Percentiles rank a stretch among this genome's conserved stretches.
phyloP scores from a whole-genome alignment of 1,140 invertebrate species.

The Heterodera schachtii region DNA sequence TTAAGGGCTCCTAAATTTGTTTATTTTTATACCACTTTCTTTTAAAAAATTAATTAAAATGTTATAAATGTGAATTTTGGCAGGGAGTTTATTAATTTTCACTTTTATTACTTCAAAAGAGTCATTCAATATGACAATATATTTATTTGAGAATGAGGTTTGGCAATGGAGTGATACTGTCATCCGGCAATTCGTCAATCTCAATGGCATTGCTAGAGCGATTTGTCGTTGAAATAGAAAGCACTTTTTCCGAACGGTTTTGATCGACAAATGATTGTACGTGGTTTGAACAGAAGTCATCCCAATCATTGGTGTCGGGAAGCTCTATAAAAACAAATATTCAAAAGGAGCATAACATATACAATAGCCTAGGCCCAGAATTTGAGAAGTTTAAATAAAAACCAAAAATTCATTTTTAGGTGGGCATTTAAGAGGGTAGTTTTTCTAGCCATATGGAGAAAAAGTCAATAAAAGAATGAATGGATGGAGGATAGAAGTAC shows the following conservation, averaged over 20 bases:
- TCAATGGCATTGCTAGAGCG: slow-evolving; percentile 36
- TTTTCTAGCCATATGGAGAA: too few species aligned
- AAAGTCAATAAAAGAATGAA: too few species aligned
- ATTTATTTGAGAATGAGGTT: slow-evolving; percentile 24
- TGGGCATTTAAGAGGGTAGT: too few species aligned
- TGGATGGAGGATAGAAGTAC: too few species aligned
- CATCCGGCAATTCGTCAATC: slow-evolving; percentile 34
- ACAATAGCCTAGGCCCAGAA: neutral
- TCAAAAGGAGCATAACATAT: too few species aligned
- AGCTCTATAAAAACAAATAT: slow-evolving; percentile 15
- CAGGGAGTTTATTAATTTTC: neutral
- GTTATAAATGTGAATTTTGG: too few species aligned
- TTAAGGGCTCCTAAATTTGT: too few species aligned
- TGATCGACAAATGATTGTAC: slow-evolving; percentile 38
- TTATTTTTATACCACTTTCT: too few species aligned
- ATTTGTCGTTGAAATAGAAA: slow-evolving; percentile 33
- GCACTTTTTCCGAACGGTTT: slow-evolving; percentile 40
- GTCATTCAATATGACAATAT: neutral
- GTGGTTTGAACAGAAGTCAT: slow-evolving; percentile 27
- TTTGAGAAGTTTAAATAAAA: neutral
- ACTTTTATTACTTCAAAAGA: neutral
- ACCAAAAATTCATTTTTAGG: too few species aligned
- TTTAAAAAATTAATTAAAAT: too few species aligned
- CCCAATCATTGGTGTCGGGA: slow-evolving; percentile 35
- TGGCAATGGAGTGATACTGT: slow-evolving; percentile 20